These are phyloP conservation scores for Fragum fragum DNA, from an alignment of 2,888 invertebrate genomes.

Conservation along the genomic window DNA sequence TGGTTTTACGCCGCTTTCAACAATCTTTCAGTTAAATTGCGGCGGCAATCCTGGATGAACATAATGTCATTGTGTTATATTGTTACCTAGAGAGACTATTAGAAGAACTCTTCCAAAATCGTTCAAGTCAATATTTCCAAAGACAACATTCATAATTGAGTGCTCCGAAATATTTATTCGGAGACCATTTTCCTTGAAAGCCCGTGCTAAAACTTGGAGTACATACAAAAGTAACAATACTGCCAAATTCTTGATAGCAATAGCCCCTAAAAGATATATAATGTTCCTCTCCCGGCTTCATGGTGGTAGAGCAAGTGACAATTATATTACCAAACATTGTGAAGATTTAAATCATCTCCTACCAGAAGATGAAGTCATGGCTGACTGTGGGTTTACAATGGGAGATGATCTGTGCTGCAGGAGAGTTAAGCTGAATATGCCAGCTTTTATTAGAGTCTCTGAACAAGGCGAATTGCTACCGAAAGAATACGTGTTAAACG, in stretches of 20 bases:
- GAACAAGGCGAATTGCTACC: slow-evolving; percentile 14
- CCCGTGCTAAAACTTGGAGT: slow-evolving; percentile 21
- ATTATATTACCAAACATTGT: slow-evolving; percentile 35
- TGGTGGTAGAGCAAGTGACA: slow-evolving; percentile 39
- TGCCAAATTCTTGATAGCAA: slow-evolving; percentile 30
- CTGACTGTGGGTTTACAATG: not conserved
- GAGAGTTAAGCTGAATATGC: slow-evolving; percentile 15
- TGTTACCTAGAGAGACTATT: too few species aligned
- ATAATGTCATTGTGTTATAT: slow-evolving; percentile 47
- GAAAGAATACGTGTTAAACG: slow-evolving; percentile 47
- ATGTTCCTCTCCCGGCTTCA: slow-evolving; percentile 35
- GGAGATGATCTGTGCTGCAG: slow-evolving; percentile 21
- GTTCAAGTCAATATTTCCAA: slow-evolving; percentile 29
- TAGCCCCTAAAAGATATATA: slow-evolving; percentile 33
- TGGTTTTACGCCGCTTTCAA: too few species aligned
- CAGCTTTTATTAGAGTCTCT: slow-evolving; percentile 17
- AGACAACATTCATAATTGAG: slow-evolving; percentile 47
- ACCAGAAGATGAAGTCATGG: too few species aligned
- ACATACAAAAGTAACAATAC: slow-evolving; percentile 35
- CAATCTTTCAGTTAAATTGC: too few species aligned
- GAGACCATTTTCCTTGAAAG: slow-evolving; percentile 38
- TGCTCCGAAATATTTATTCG: too few species aligned
- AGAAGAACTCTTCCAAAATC: slow-evolving; percentile 36
- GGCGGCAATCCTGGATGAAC: too few species aligned
- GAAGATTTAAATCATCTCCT: slow-evolving; percentile 24